A percentile compares a stretch with the other conserved stretches of the same genome.
Conservation (phyloP, 2,888 invertebrate species). For the Cerceris rybyensis region DNA sequence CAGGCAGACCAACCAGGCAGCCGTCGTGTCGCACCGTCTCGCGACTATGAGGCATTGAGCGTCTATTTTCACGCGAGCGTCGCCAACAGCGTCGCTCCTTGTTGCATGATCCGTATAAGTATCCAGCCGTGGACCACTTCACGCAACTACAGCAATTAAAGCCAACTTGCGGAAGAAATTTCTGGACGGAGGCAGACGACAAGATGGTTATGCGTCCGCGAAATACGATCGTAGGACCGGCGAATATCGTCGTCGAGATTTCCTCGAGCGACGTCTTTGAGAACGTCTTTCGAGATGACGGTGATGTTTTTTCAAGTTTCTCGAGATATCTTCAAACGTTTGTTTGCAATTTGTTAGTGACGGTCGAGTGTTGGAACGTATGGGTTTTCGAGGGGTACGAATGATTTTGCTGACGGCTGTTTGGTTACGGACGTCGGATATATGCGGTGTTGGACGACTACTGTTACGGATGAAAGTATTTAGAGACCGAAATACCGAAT, state of each 20-base stretch:
- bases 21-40: slow-evolving; percentile 56
- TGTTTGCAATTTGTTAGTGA: too few species aligned
- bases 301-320: too few species aligned
- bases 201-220: slow-evolving; percentile 11
- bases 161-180: slow-evolving; percentile 34
- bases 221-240: slow-evolving; percentile 9
- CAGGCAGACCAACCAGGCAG: too few species aligned
- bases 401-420: too few species aligned
- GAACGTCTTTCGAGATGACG: too few species aligned
- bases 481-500: too few species aligned
- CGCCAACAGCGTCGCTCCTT: slow-evolving; percentile 73
- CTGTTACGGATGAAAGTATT: too few species aligned
- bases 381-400: too few species aligned
- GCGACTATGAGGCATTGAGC: slow-evolving; percentile 74
- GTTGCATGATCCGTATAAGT: slow-evolving; percentile 60
- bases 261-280: background rate
- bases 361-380: too few species aligned
- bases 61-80: slow-evolving; percentile 75
- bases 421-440: too few species aligned
- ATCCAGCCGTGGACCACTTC: slow-evolving; percentile 45
- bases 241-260: background rate
- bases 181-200: background rate
- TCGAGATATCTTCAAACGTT: too few species aligned
- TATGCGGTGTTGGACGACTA: too few species aligned
- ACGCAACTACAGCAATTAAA: slow-evolving; percentile 51